Evolutionary conservation across 2,113 vertebrate genomes (phyloP), one percentile per base, ranked within the genome.

Genomic region (Prietella phreatophila): DNA sequence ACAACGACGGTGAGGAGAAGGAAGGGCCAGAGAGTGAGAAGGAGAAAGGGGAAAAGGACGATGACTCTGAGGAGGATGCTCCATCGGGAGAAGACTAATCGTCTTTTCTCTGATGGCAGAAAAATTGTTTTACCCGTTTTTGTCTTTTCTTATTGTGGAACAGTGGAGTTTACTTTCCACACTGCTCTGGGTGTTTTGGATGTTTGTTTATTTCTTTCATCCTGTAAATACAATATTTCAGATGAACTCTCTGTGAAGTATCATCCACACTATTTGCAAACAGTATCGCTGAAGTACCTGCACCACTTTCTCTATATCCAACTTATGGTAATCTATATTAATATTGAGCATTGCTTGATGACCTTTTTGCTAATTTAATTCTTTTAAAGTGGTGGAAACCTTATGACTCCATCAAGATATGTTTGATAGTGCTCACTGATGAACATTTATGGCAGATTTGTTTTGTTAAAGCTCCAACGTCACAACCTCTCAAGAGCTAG

Each of bases 11-110:
- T 4, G 84, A 91, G 39, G 87, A 89, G 25, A 82, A 90, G 36
- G 81, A 96, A 61, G 96, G 96, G 91, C 96, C 97, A n/a, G 95
- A 97, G 25, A 95, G 96, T 55, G 97, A 96, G 33, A 89, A 93
- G 10, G 93, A 95, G 1, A 94, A 95, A 0, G 95, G 94, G 25
- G 96, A 96, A 83, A 95, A 96, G 87, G 97, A 99, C 90, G 97
- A 99, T 89, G 97, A 96, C 84, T 99, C 98, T 86, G 98, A 99
- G 95, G 98, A 99, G 91, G 98, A 99, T 94, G 97, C 96, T 73
- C 96, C 96, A 83, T 99, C 97, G 95, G 97, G 98, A 94, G 98
- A 99, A 95, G 98, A 99, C 96, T 99, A 97, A 89, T 30, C 27
- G 36, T 91, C 90, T 84, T 83, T 82, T 42, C 13, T 80, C 60